phyloP scores from a whole-genome alignment of 2,888 invertebrate genomes.

The Agrilus biguttatus region DNA sequence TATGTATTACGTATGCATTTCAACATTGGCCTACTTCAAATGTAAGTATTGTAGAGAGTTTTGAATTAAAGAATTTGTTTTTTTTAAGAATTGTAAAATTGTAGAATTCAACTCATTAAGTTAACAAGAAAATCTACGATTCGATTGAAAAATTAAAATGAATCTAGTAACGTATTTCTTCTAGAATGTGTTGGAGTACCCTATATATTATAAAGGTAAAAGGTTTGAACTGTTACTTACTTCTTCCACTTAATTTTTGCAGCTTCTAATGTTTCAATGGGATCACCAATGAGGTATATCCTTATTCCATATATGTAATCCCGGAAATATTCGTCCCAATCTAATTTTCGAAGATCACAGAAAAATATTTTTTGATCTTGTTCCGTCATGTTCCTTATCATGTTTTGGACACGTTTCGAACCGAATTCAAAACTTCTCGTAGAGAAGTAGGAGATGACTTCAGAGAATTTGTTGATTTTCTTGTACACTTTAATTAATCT shows the following conservation, averaged over 20 bases:
- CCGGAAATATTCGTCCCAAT: slow-evolving; percentile 61
- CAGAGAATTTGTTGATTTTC: slow-evolving; percentile 65
- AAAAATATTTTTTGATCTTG: slow-evolving; percentile 47
- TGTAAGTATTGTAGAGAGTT: too few species aligned
- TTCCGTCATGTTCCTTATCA: slow-evolving; percentile 38
- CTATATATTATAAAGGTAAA: too few species aligned
- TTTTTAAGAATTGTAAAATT: too few species aligned
- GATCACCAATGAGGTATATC: slow-evolving; percentile 65
- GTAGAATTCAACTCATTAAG: too few species aligned
- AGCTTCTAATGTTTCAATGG: slow-evolving; percentile 47
- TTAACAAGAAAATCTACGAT: too few species aligned
- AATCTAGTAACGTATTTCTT: too few species aligned
- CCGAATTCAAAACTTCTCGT: slow-evolving; percentile 56
- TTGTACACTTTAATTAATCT: slow-evolving; percentile 68
- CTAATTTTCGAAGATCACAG: slow-evolving; percentile 57
- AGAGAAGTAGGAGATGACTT: slow-evolving; percentile 62
- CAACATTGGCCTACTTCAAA: too few species aligned
- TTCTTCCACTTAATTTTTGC: slow-evolving; percentile 28
- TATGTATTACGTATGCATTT: too few species aligned
- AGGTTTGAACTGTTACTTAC: slow-evolving; percentile 8
- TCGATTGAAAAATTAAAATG: too few species aligned
- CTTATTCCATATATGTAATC: slow-evolving; percentile 62
- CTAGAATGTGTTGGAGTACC: too few species aligned
- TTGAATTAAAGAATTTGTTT: too few species aligned
- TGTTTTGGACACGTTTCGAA: slow-evolving; percentile 41